A percentile compares a stretch with the other conserved stretches of the same genome.
These are phyloP conservation scores for Psephotus haematonotus DNA, from an alignment of 2,113 vertebrate genomes.

Conservation along the genomic window DNA sequence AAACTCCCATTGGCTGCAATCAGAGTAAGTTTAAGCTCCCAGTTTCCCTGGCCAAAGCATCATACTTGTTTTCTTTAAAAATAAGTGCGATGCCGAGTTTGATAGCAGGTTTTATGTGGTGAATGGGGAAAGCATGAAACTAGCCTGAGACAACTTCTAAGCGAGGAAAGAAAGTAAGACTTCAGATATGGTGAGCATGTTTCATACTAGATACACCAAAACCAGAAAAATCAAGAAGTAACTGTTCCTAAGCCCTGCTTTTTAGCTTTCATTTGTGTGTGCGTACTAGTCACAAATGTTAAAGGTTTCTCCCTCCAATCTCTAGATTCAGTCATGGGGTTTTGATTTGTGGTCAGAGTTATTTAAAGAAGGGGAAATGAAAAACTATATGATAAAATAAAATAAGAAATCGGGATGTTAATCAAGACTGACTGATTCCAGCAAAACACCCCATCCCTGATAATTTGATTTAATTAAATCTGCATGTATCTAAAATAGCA, in stretches of 20 bases:
- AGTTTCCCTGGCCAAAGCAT: background rate
- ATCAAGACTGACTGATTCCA: constrained; percentile 62
- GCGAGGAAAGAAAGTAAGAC: background rate
- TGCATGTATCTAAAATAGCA: constrained; percentile 62
- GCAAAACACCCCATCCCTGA: constrained; percentile 6
- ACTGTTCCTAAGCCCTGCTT: background rate
- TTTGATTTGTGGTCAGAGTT: constrained; percentile 64
- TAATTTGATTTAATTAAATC: constrained; percentile 66
- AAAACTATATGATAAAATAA: constrained; percentile 57
- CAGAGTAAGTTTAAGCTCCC: background rate
- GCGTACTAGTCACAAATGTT: background rate
- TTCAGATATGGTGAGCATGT: background rate
- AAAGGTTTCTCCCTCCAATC: constrained; percentile 12
- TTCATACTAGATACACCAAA: background rate
- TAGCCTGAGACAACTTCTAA: background rate
- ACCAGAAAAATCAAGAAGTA: background rate
- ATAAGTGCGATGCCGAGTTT: background rate
- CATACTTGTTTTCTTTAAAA: background rate
- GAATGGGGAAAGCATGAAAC: background rate
- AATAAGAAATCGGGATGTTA: constrained; percentile 60
- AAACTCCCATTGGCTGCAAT: constrained; percentile 1
- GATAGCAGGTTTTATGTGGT: background rate
- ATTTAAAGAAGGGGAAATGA: constrained; percentile 64
- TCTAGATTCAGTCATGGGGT: background rate
- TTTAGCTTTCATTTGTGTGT: background rate